Percentiles rank a stretch among this genome's conserved stretches.
phyloP scores from a whole-genome alignment of 2,888 invertebrate species.

The Chloroclysta siterata region DNA sequence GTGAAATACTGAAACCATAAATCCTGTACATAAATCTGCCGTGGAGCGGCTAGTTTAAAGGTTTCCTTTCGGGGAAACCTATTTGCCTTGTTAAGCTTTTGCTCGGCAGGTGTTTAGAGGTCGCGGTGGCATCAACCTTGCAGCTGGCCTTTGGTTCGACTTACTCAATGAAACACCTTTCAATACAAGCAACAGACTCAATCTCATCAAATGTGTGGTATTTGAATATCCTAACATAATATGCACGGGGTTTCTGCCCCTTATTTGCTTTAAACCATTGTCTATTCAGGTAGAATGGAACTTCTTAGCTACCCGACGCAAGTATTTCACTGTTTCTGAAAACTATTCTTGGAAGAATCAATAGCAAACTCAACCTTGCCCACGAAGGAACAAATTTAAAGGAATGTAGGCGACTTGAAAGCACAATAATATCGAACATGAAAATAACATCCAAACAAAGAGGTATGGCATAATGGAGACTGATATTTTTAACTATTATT shows the following conservation, averaged over 20 bases:
- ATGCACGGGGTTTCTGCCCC: slow-evolving; percentile 25
- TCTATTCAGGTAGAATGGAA: slow-evolving; percentile 33
- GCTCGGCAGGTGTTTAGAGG: slow-evolving; percentile 40
- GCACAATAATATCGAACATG: slow-evolving; percentile 6
- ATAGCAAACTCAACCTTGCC: slow-evolving; percentile 8
- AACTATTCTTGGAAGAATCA: slow-evolving; percentile 18
- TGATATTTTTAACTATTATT: slow-evolving; percentile 21
- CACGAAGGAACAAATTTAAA: slow-evolving; percentile 15
- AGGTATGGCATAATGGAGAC: slow-evolving; percentile 29
- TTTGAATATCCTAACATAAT: slow-evolving; percentile 19
- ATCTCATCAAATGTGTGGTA: slow-evolving; percentile 18
- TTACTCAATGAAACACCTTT: slow-evolving; percentile 26
- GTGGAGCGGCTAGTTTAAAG: slow-evolving; percentile 25
- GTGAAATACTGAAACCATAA: slow-evolving; percentile 26
- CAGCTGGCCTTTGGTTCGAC: slow-evolving; percentile 31
- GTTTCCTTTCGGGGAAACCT: slow-evolving; percentile 38
- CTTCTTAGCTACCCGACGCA: slow-evolving; percentile 16
- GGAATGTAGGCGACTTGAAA: slow-evolving; percentile 25
- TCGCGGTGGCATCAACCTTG: slow-evolving; percentile 39
- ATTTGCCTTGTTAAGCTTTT: slow-evolving; percentile 42
- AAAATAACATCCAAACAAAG: slow-evolving; percentile 17
- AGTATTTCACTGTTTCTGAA: slow-evolving; percentile 13
- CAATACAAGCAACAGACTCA: slow-evolving; percentile 12
- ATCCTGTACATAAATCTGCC: slow-evolving; percentile 19
- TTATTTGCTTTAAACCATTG: slow-evolving; percentile 24